Evolutionary conservation across 2,113 vertebrate genomes (phyloP).

Genomic region (Hymenochirus boettgeri): DNA sequence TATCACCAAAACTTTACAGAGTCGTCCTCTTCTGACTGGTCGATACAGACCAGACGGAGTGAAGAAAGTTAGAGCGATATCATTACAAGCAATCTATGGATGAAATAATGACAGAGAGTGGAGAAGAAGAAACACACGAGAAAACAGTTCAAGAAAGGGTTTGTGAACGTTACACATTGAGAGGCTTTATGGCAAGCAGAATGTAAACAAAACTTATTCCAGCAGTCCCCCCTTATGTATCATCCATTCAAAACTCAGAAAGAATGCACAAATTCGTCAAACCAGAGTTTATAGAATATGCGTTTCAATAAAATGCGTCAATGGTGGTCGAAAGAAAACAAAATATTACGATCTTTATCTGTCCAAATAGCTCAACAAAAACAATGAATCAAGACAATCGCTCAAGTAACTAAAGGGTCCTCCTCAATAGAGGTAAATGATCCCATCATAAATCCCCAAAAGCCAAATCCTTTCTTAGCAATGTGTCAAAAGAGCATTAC

Average conservation of each 20-base stretch:
- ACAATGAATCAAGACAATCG: slow-evolving; percentile 16
- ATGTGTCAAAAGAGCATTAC: slow-evolving; percentile 51
- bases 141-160: slow-evolving; percentile 70
- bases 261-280: slow-evolving; percentile 44
- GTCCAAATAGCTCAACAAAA: slow-evolving; percentile 42
- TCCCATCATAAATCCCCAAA: slow-evolving; percentile 53
- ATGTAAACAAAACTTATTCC: slow-evolving; percentile 52
- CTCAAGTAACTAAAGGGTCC: slow-evolving; percentile 29
- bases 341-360: slow-evolving; percentile 38
- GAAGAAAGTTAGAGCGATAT: slow-evolving; percentile 62
- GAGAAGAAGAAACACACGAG: slow-evolving; percentile 59
- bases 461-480: slow-evolving; percentile 47
- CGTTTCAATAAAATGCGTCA: slow-evolving; percentile 45
- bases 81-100: slow-evolving; percentile 59
- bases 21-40: slow-evolving; percentile 64
- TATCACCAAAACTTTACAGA: slow-evolving; percentile 54
- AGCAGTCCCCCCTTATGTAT: slow-evolving; percentile 46
- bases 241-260: slow-evolving; percentile 52
- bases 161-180: slow-evolving; percentile 87
- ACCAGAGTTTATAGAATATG: slow-evolving; percentile 26
- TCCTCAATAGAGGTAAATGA: slow-evolving; percentile 44
- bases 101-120: slow-evolving; percentile 64
- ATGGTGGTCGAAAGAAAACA: slow-evolving; percentile 43
- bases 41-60: slow-evolving; percentile 64
- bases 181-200: slow-evolving; percentile 79